These are phyloP conservation scores for Mayetiola destructor DNA, from an alignment of 2,888 invertebrate genomes.

Conservation along the genomic window DNA sequence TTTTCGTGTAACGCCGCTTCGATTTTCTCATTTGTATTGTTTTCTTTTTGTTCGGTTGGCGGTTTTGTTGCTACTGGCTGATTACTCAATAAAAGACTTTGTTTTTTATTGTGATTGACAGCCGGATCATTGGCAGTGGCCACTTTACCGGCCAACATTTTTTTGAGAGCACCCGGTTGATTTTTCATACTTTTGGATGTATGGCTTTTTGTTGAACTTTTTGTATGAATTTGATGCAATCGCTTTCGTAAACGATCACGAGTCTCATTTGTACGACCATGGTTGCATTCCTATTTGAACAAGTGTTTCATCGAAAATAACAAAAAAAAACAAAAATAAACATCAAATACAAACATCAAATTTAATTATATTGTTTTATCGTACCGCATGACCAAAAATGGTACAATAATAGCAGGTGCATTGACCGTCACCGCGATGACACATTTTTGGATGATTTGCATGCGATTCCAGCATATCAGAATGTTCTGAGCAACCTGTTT, in stretches of 20 bases:
- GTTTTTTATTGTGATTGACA: too few species aligned
- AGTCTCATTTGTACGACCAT: constrained; percentile 33
- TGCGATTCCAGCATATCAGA: constrained; percentile 25
- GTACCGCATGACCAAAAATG: constrained; percentile 18
- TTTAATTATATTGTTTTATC: too few species aligned
- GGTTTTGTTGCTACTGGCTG: background rate
- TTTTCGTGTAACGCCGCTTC: background rate
- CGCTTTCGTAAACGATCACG: constrained; percentile 34
- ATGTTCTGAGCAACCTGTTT: constrained; percentile 14
- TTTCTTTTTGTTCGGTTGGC: constrained; percentile 2
- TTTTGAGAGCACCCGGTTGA: constrained; percentile 17
- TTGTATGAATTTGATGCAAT: constrained; percentile 25
- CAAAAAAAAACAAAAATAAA: too few species aligned
- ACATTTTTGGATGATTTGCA: constrained; percentile 27
- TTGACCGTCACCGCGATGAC: constrained; percentile 20
- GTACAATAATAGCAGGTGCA: constrained; percentile 20
- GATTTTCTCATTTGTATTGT: background rate
- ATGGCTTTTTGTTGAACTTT: constrained; percentile 15
- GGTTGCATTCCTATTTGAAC: constrained; percentile 28
- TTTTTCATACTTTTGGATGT: constrained; percentile 16
- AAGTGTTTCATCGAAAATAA: constrained; percentile 14
- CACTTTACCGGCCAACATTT: constrained; percentile 10
- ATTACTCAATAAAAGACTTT: background rate
- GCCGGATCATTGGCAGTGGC: background rate
- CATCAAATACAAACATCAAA: too few species aligned